Evolutionary conservation across 2,113 vertebrate species (phyloP).

Genomic region (Chionodraco myersi): DNA sequence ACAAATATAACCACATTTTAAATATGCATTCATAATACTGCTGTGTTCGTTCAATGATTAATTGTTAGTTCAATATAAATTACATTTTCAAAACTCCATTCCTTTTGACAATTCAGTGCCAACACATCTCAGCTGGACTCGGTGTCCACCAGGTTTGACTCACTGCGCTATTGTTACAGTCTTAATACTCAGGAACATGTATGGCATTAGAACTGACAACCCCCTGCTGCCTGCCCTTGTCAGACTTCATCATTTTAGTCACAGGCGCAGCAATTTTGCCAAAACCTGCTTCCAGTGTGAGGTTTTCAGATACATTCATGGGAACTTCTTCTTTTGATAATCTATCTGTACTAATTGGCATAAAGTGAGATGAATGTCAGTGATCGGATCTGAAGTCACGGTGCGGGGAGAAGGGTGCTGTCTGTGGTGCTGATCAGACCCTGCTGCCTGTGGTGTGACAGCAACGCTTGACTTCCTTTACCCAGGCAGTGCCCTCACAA

Average conservation of each 20-base stretch:
- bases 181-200: not conserved
- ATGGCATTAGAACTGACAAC: constrained; percentile 13
- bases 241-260: constrained; percentile 5
- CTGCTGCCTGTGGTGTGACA: constrained; percentile 26
- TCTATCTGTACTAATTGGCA: not conserved
- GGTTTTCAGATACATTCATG: constrained; percentile 4
- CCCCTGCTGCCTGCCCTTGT: not conserved
- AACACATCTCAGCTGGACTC: not conserved
- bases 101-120: not conserved
- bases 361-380: not conserved
- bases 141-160: not conserved
- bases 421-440: constrained; percentile 42
- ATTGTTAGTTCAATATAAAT: not conserved
- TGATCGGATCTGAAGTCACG: not conserved
- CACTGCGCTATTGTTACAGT: not conserved
- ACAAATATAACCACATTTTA: not conserved
- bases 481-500: constrained; percentile 44
- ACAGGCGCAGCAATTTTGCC: not conserved
- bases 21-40: not conserved
- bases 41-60: not conserved
- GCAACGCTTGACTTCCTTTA: constrained; percentile 27
- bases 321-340: not conserved
- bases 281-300: not conserved
- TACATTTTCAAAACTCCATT: not conserved
- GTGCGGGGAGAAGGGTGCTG: constrained; percentile 27